A percentile compares a stretch with the other conserved stretches of the same genome.
Evolutionary conservation across 2,113 vertebrate genomes (phyloP).

Genomic region (Protobothrops mucrosquamatus): DNA sequence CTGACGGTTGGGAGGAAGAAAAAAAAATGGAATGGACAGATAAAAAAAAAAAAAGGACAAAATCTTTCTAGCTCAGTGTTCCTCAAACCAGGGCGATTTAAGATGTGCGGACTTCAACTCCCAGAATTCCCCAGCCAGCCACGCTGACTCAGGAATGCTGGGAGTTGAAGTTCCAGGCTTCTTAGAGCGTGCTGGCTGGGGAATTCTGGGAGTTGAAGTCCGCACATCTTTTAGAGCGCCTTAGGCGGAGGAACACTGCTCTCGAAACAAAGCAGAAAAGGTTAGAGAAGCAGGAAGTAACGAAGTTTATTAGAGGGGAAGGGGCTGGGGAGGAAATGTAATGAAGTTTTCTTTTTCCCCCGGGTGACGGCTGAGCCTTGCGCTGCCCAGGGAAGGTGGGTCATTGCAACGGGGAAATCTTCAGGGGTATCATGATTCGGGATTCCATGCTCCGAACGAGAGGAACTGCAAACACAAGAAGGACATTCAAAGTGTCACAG

Average conservation of each 20-base stretch:
- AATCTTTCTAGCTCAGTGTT: background rate
- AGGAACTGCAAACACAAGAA: slow-evolving; percentile 76
- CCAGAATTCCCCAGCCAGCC: background rate
- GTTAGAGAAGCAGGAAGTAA: background rate
- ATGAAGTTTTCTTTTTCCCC: background rate
- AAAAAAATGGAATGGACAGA: background rate
- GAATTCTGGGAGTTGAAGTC: background rate
- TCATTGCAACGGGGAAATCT: slow-evolving; percentile 90
- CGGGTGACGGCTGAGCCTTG: background rate
- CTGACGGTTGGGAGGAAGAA: background rate
- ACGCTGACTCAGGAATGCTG: background rate
- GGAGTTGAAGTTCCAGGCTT: background rate
- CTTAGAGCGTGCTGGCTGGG: background rate
- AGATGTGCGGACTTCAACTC: background rate
- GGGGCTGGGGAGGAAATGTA: background rate
- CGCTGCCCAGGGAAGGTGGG: accelerated
- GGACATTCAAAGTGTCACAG: too few relatives aligned
- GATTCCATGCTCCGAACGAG: slow-evolving; percentile 92
- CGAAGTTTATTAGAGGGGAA: background rate
- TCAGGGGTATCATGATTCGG: slow-evolving; percentile 92
- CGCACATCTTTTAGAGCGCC: background rate
- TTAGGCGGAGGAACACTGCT: background rate
- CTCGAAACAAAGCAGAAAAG: background rate
- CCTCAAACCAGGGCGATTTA: background rate
- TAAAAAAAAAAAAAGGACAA: background rate